Conservation (phyloP, 2,113 vertebrate species). For the Sander lucioperca region DNA sequence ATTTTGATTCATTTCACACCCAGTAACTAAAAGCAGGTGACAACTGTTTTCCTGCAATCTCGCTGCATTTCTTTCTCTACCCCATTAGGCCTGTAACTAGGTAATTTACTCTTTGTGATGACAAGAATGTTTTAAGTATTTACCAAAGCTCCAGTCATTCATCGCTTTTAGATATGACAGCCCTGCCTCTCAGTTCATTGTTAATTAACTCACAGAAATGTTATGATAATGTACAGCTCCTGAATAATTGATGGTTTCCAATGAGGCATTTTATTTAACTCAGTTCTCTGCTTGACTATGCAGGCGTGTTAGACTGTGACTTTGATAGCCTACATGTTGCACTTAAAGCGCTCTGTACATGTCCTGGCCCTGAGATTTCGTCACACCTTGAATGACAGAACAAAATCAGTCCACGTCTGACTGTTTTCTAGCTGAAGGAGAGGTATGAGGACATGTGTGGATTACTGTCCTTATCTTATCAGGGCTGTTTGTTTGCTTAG, state of each 20-base stretch:
- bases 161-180: slow-evolving; percentile 49
- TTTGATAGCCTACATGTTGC: not conserved
- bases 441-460: slow-evolving; percentile 28
- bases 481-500: slow-evolving; percentile 27
- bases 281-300: slow-evolving; percentile 38
- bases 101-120: slow-evolving; percentile 60
- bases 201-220: slow-evolving; percentile 65
- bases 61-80: slow-evolving; percentile 1
- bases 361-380: slow-evolving; percentile 9
- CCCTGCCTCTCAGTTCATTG: slow-evolving; percentile 33
- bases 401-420: not conserved
- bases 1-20: slow-evolving; percentile 42
- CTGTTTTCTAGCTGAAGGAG: slow-evolving; percentile 31
- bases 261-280: slow-evolving; percentile 60
- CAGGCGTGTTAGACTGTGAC: slow-evolving; percentile 10
- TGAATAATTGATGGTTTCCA: slow-evolving; percentile 68
- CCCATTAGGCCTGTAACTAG: slow-evolving; percentile 44
- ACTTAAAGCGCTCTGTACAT: not conserved
- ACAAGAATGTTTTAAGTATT: slow-evolving; percentile 53
- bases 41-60: slow-evolving; percentile 37
- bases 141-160: slow-evolving; percentile 52
- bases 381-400: not conserved
- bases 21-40: slow-evolving; percentile 54
- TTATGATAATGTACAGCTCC: slow-evolving; percentile 56
- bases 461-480: slow-evolving; percentile 64